A percentile compares a stretch with the other conserved stretches of the same genome.
phyloP scores from a whole-genome alignment of 2,888 invertebrate genomes.

The Drosophila nr. medialis region DNA sequence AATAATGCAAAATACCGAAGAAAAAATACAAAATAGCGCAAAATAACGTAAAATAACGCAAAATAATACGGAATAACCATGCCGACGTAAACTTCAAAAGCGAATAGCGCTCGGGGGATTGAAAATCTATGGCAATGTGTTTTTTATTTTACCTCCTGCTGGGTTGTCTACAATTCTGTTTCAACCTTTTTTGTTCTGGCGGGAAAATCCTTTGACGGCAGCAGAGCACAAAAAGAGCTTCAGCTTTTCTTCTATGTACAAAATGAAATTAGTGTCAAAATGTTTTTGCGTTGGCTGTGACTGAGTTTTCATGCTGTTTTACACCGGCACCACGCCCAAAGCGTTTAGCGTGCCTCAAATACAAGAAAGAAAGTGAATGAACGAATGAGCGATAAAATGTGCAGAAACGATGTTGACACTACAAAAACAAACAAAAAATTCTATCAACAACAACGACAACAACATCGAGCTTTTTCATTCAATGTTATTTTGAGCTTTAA shows the following conservation, averaged over 20 bases:
- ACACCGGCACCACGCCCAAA: slow-evolving; percentile 75
- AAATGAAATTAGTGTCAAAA: slow-evolving; percentile 80
- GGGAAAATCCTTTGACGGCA: slow-evolving; percentile 74
- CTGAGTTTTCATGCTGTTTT: slow-evolving; percentile 78
- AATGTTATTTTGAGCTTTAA: slow-evolving; percentile 71
- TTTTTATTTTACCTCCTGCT: slow-evolving; percentile 59
- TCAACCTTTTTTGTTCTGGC: slow-evolving; percentile 61
- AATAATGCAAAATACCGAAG: neutral
- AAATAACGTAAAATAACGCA: neutral
- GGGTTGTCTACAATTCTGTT: slow-evolving; percentile 69
- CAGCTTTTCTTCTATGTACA: slow-evolving; percentile 71
- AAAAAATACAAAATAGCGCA: neutral
- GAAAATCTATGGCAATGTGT: slow-evolving; percentile 68
- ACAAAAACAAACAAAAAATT: slow-evolving; percentile 30
- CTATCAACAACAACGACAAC: slow-evolving; percentile 35
- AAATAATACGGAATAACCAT: neutral
- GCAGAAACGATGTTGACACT: slow-evolving; percentile 56
- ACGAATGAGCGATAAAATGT: slow-evolving; percentile 74
- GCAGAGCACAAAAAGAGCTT: slow-evolving; percentile 48
- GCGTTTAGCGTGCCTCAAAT: slow-evolving; percentile 71
- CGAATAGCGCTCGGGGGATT: slow-evolving; percentile 49
- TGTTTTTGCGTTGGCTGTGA: slow-evolving; percentile 76
- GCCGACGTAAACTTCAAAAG: slow-evolving; percentile 59
- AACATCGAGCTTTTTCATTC: slow-evolving; percentile 65
- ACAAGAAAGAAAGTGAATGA: slow-evolving; percentile 51